A percentile compares a stretch with the other conserved stretches of the same genome.
Evolutionary conservation across 2,797 vertebrate species (phyloP).

Genomic region (Pygocentrus nattereri): DNA sequence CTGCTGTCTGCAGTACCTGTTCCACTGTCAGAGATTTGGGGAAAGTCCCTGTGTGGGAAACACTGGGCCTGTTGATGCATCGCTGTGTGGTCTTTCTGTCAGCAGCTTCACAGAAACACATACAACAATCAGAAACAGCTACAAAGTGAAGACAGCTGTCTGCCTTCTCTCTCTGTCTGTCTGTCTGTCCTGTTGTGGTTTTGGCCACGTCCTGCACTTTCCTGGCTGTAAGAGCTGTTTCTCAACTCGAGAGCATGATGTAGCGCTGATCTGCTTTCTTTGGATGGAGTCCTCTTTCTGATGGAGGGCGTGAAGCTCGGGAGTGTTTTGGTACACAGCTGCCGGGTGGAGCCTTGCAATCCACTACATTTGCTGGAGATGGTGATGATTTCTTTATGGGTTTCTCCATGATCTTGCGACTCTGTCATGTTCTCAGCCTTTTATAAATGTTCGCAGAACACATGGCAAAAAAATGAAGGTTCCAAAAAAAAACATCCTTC

Average conservation of each 20-base stretch:
- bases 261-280: constrained; percentile 34
- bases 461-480: background rate
- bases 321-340: constrained; percentile 29
- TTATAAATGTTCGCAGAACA: background rate
- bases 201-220: constrained; percentile 1
- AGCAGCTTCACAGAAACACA: background rate
- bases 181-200: background rate
- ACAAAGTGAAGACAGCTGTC: background rate
- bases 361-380: background rate
- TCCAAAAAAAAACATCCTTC: background rate
- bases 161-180: background rate
- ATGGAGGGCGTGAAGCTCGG: background rate
- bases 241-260: constrained; percentile 10
- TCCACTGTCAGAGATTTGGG: background rate
- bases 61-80: background rate
- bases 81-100: background rate
- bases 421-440: background rate
- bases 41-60: background rate
- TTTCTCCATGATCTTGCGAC: background rate
- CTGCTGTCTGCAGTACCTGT: background rate
- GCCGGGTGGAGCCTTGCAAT: constrained; percentile 44
- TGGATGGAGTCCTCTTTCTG: background rate
- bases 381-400: constrained; percentile 4
- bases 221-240: constrained; percentile 13
- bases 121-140: background rate